Evolutionary conservation across 2,888 invertebrate species (phyloP), one percentile per base, ranked within the genome.

Genomic region (Cantharis flavilabris): DNA sequence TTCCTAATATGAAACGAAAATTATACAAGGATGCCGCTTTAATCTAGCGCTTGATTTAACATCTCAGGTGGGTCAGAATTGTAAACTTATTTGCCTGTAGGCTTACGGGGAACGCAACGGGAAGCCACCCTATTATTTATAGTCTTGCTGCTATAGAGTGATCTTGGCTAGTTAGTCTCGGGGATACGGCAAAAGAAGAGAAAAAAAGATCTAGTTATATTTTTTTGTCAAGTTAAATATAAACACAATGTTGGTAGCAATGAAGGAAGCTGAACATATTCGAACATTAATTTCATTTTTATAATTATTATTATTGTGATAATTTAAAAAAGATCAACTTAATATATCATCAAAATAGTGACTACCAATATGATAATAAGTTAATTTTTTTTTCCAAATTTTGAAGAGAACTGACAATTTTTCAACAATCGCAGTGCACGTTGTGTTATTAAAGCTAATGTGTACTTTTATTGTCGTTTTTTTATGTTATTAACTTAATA

Each of bases 401-500:
- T 49, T 49, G 49, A 13, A 49, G 13, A 33, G 3, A n/a, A 49
- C 49, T 49, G 49, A 49, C 49, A 49, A 30, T 64, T 72, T 78
- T 73, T 70, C 72, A 76, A 71, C 71, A 74, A 76, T 79, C 63
- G 74, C 76, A 78, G 76, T 79, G 76, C 76, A 79, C 76, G 79
- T 76, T 76, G 76, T 79, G 76, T 79, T n/a, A 49, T 49, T n/a
- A 23, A 76, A 64, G 78, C 78, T 78, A 75, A 73, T 78, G 64
- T 78, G 63, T 73, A 70, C 23, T 28, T 62, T 73, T 74, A 72
- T 72, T 67, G 20, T 67, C 23, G 5, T 20, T 78, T 77, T 79
- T 79, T 79, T 79, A 72, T 70, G 76, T 81, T 76, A 76, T 76
- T 78, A 78, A 78, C 78, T 76, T 72, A 16, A 75, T 76, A 73